Base-by-base conservation (phyloP, 2,113 vertebrate genomes). In the Microcebus murinus region DNA sequence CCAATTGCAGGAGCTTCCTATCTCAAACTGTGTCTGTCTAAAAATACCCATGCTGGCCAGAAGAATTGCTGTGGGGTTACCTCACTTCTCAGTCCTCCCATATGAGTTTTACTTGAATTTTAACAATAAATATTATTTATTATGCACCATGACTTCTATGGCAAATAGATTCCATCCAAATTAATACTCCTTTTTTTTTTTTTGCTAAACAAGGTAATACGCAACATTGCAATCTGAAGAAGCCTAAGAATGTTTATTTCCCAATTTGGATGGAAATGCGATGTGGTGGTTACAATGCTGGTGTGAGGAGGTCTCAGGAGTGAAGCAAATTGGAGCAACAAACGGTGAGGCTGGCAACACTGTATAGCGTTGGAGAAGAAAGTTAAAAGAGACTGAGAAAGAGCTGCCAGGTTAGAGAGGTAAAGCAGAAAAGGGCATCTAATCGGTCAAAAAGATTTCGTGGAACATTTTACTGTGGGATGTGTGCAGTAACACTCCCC, bases 141-240 rank as follows among this genome's bases (percentile, higher is more conserved):
- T 79, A 70, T 29, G n/a, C 50, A 67, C 17, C 23, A 23, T 79
- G 15, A 23, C 77, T 68, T 90, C 18, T 84, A 14, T 10, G 5
- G 17, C 18, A 91, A 52, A 88, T n/a, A 80, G 7, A 48, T 91
- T 71, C 57, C 23, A 74, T 48, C 14, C 20, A 83, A 91, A 20
- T 39, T 39, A 39, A 91, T 74, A 23, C 15, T 84, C 14, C 36
- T 76, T 93, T 87, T 68, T 68, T 76, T 93, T 87, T 68, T 68
- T 87, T 94, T 71, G 21, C 65, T 63, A 55, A 80, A 80, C 8
- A 88, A 42, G 36, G 45, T 70, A 48, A 29, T 67, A 59, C 6
- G 6, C 87, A 65, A 95, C 50, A 91, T 87, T 84, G 18, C 17
- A 90, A 84, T 74, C n/a, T 83, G 36, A 87, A 94, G 50, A 94